Conservation (phyloP, 1,140 invertebrate species). For the Pissodes strobi region DNA sequence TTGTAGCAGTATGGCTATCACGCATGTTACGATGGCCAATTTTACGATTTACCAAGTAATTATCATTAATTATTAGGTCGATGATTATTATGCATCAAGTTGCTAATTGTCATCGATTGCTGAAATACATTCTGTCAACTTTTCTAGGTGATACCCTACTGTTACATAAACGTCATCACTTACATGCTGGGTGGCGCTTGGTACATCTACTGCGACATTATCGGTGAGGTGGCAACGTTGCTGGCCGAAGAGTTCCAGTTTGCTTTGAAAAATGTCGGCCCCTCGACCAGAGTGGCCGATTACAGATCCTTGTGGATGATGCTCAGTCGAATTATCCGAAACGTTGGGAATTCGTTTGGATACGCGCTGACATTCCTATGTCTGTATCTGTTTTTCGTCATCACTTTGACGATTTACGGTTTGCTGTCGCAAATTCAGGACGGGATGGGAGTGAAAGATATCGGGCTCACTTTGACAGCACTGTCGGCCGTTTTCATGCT, state of each 20-base stretch:
- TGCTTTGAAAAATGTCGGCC: slow-evolving; percentile 66
- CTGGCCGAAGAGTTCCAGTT: slow-evolving; percentile 68
- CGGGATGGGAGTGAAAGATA: slow-evolving; percentile 69
- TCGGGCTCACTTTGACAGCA: slow-evolving; percentile 67
- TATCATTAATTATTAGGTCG: slow-evolving; percentile 52
- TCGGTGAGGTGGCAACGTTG: slow-evolving; percentile 63
- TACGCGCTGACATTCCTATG: slow-evolving; percentile 67
- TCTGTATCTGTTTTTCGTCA: slow-evolving; percentile 69
- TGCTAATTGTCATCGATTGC: no score
- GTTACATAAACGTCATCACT: slow-evolving; percentile 66
- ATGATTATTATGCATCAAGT: slow-evolving; percentile 67
- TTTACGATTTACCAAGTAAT: slow-evolving; percentile 64
- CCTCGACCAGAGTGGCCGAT: slow-evolving; percentile 65
- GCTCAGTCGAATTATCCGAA: slow-evolving; percentile 64
- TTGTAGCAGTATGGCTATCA: slow-evolving; percentile 64
- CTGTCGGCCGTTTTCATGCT: slow-evolving; percentile 63
- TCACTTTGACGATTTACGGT: slow-evolving; percentile 70
- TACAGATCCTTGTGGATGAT: slow-evolving; percentile 68
- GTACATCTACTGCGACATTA: slow-evolving; percentile 64
- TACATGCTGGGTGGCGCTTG: slow-evolving; percentile 60
- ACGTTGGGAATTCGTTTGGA: slow-evolving; percentile 65
- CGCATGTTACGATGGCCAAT: slow-evolving; percentile 68
- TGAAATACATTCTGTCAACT: no score
- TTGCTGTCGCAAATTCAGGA: slow-evolving; percentile 69
- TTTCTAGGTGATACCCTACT: slow-evolving; percentile 61